These are phyloP conservation scores for Heliconius sara DNA, from an alignment of 2,888 invertebrate species.

Conservation along the genomic window DNA sequence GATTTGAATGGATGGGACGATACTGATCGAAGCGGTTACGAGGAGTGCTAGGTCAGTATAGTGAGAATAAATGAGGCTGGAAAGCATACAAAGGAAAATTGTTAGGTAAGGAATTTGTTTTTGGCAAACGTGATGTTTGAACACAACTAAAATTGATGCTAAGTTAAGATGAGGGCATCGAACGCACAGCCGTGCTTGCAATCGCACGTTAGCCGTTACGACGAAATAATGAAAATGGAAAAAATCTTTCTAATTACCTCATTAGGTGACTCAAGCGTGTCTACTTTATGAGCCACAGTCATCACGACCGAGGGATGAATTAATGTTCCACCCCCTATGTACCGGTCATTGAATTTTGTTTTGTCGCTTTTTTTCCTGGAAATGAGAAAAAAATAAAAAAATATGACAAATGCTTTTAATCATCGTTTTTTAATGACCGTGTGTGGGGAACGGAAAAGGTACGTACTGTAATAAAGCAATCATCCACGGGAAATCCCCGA, in stretches of 20 bases:
- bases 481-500: conserved; percentile 94
- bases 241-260: conserved; percentile 31
- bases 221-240: not conserved
- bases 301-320: conserved; percentile 88
- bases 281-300: conserved; percentile 92
- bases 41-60: too few relatives aligned
- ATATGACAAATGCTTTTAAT: not conserved
- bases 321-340: conserved; percentile 86
- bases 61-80: too few relatives aligned
- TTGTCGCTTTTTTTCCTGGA: conserved; percentile 28
- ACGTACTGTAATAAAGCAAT: conserved; percentile 85
- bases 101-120: too few relatives aligned
- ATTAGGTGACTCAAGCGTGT: not conserved
- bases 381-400: not conserved
- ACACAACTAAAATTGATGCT: too few relatives aligned
- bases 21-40: too few relatives aligned
- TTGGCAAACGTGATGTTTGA: too few relatives aligned
- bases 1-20: too few relatives aligned
- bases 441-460: conserved; percentile 48
- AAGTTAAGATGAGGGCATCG: too few relatives aligned
- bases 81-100: too few relatives aligned
- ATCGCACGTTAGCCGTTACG: too few relatives aligned
- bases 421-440: not conserved
- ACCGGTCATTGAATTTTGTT: conserved; percentile 66
- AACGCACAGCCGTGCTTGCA: too few relatives aligned